A percentile compares a stretch with the other conserved stretches of the same genome.
phyloP scores from a whole-genome alignment of 2,888 invertebrate species.

The Nyleta sp. region DNA sequence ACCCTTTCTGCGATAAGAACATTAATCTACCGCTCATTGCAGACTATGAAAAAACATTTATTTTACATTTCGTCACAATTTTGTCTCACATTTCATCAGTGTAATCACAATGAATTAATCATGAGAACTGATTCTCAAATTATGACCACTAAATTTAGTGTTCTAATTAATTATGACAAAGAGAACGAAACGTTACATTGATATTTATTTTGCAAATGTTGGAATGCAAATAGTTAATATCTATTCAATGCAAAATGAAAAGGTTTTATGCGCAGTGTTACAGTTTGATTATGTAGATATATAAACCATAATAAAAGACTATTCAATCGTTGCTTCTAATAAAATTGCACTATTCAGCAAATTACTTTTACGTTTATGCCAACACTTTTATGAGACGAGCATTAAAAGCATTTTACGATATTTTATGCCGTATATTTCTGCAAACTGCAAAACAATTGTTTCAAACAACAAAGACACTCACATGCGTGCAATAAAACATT shows the following conservation, averaged over 20 bases:
- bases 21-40: too few species aligned
- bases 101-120: too few species aligned
- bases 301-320: slow-evolving; percentile 21
- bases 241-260: slow-evolving; percentile 1
- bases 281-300: slow-evolving; percentile 15
- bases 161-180: too few species aligned
- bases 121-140: too few species aligned
- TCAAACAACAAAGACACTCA: slow-evolving; percentile 1
- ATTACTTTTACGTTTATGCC: slow-evolving; percentile 23
- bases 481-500: too few species aligned
- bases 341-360: slow-evolving; percentile 32
- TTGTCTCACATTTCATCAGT: too few species aligned
- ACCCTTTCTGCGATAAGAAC: too few species aligned
- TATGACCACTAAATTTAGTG: too few species aligned
- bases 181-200: too few species aligned
- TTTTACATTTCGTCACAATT: too few species aligned
- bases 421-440: neutral
- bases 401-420: slow-evolving; percentile 28
- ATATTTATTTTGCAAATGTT: too few species aligned
- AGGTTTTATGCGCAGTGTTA: neutral
- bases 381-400: slow-evolving; percentile 5
- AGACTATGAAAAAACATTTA: too few species aligned
- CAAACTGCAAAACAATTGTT: slow-evolving; percentile 5
- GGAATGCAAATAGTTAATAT: neutral
- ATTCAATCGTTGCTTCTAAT: slow-evolving; percentile 12